phyloP scores from a whole-genome alignment of 2,888 invertebrate genomes.

The Watsonalla cultraria region DNA sequence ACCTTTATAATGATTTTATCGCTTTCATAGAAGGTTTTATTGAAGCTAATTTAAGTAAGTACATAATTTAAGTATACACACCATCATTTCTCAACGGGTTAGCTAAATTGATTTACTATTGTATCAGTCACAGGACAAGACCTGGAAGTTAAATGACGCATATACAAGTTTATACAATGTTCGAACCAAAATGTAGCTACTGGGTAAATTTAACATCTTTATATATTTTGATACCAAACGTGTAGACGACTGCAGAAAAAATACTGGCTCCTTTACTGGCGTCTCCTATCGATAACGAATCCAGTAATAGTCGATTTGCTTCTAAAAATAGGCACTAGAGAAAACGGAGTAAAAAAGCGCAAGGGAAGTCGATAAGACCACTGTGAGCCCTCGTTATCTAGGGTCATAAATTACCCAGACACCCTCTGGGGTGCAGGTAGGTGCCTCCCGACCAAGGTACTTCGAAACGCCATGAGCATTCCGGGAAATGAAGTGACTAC shows the following conservation, averaged over 20 bases:
- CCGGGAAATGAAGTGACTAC: conserved; percentile 74
- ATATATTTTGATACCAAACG: conserved; percentile 8
- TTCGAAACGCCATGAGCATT: conserved; percentile 57
- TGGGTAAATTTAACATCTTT: no score
- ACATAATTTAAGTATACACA: no score
- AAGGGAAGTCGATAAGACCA: conserved; percentile 71
- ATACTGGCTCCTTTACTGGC: conserved; percentile 36
- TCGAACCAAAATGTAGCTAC: no score
- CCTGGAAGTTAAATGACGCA: not conserved
- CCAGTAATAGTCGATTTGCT: conserved; percentile 67
- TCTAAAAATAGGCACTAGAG: conserved; percentile 64
- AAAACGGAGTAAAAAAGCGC: conserved; percentile 57
- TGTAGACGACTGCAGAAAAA: conserved; percentile 19
- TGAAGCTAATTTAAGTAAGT: no score
- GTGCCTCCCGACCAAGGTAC: conserved; percentile 46
- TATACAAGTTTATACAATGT: no score
- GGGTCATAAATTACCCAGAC: conserved; percentile 73
- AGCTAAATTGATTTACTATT: no score
- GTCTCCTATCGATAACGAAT: conserved; percentile 57
- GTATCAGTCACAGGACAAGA: no score
- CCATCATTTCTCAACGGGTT: no score
- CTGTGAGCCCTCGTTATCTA: conserved; percentile 75
- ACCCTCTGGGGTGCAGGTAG: conserved; percentile 70
- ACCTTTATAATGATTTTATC: not conserved
- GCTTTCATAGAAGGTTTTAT: no score